Evolutionary conservation across 2,113 vertebrate genomes (phyloP), one percentile per base, ranked within the genome.

Genomic region (Nothocercus julius): DNA sequence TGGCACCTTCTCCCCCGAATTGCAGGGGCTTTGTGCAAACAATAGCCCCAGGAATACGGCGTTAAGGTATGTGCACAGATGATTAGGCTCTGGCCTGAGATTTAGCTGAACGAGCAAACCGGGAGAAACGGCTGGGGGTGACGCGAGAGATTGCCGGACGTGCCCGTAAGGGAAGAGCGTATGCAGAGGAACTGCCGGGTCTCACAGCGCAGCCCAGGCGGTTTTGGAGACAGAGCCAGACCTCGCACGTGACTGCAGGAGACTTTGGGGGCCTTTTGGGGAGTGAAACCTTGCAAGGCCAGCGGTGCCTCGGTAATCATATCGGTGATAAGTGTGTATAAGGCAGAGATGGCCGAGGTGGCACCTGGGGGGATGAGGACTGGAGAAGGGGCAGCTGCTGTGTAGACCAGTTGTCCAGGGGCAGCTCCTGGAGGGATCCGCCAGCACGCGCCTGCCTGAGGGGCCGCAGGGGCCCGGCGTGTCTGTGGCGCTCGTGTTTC

Each of bases 81-180:
- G 0, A 38, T 34, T 45, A 47, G 25, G 3, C 42, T 83, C 13
- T 38, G 14, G 11, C 11, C 54, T 36, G 21, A 47, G 42, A 12
- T 32, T 74, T 58, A 77, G 40, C 4, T 69, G n/a, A 17, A 19
- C 38, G 47, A 92, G 30, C 4, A 64, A 72, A 76, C 21, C 42
- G 3, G 51, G 18, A 58, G 44, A 83, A 85, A 67, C 20, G 63
- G n/a, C 3, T n/a, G 53, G 63, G 28, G 0, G 1, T 27, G 14
- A 49, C 0, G 0, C 61, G 19, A 64, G 38, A 68, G 69, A 38
- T 51, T 12, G 13, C 13, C 59, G 38, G 9, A 25, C 4, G 11
- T 51, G 1, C 28, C n/a, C 11, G 19, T 49, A 44, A 7, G 11
- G 75, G 45, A 49, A n/a, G 53, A 80, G 22, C 27, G 56, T n/a